Evolutionary conservation across 2,113 vertebrate species (phyloP).

Genomic region (Jaculus jaculus): DNA sequence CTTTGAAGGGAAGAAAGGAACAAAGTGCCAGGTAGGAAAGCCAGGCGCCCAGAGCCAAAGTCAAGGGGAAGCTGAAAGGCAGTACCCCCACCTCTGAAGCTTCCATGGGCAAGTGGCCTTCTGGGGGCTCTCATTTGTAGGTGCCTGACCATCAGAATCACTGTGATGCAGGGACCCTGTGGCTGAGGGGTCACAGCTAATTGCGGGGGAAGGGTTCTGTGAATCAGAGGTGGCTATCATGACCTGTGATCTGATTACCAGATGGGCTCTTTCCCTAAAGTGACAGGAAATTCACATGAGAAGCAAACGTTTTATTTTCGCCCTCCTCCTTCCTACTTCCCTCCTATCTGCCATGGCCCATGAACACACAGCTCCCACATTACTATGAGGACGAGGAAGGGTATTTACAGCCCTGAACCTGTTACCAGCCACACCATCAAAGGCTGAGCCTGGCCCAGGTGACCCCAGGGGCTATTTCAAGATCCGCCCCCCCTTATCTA

Average conservation of each 20-base stretch:
- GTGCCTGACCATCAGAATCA: background rate
- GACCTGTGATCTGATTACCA: conserved; percentile 81
- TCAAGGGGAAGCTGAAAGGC: background rate
- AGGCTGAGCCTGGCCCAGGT: conserved; percentile 46
- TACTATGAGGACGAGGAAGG: conserved; percentile 79
- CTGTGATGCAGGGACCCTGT: background rate
- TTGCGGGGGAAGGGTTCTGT: background rate
- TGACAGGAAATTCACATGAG: conserved; percentile 82
- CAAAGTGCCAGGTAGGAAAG: background rate
- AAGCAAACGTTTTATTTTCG: conserved; percentile 78
- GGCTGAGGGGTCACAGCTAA: conserved; percentile 62
- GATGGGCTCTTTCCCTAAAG: conserved; percentile 81
- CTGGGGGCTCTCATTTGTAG: conserved; percentile 12
- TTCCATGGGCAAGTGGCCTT: background rate
- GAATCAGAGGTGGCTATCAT: conserved; percentile 76
- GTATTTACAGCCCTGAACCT: conserved; percentile 64
- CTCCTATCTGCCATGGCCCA: conserved; percentile 80
- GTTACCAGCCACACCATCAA: conserved; percentile 73
- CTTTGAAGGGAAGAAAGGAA: too few relatives aligned
- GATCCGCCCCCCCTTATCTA: background rate
- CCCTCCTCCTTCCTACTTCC: conserved; percentile 78
- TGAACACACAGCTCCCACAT: conserved; percentile 20
- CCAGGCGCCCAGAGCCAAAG: conserved; percentile 17
- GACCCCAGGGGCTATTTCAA: conserved; percentile 70
- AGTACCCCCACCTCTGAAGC: background rate